A percentile compares a stretch with the other conserved stretches of the same genome.
Conservation (phyloP, 2,113 vertebrate species). For the Notiomystis cincta region DNA sequence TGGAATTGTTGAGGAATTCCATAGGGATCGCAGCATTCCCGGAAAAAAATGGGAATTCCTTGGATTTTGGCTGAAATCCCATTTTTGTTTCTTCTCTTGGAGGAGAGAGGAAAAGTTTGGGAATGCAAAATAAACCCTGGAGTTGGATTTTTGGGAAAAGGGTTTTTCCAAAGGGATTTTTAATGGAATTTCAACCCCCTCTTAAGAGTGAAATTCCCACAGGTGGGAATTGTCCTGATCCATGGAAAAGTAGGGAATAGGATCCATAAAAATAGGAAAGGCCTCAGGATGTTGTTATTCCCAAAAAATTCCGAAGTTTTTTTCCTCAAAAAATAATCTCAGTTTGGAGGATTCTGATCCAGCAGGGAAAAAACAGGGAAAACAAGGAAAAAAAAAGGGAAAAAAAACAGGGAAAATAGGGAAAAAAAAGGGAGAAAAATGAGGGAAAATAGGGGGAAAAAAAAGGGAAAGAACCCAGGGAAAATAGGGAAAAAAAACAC, state of each 20-base stretch:
- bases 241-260: not conserved
- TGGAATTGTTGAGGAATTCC: not conserved
- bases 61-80: not conserved
- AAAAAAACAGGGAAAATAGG: no score
- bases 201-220: not conserved
- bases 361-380: no score
- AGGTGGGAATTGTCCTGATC: not conserved
- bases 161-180: not conserved
- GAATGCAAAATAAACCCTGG: no score
- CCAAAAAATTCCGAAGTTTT: not conserved
- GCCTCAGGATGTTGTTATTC: not conserved
- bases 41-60: not conserved
- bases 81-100: not conserved
- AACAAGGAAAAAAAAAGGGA: no score
- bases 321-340: not conserved
- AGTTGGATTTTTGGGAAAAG: not conserved
- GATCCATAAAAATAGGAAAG: not conserved
- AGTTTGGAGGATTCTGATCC: not conserved
- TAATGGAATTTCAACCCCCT: not conserved
- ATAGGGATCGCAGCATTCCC: not conserved
- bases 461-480: no score
- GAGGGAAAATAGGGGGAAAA: no score
- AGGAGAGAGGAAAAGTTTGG: not conserved
- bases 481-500: no score
- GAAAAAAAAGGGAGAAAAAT: no score